Evolutionary conservation across 2,797 vertebrate genomes (phyloP).

Genomic region (Rhincodon typus): DNA sequence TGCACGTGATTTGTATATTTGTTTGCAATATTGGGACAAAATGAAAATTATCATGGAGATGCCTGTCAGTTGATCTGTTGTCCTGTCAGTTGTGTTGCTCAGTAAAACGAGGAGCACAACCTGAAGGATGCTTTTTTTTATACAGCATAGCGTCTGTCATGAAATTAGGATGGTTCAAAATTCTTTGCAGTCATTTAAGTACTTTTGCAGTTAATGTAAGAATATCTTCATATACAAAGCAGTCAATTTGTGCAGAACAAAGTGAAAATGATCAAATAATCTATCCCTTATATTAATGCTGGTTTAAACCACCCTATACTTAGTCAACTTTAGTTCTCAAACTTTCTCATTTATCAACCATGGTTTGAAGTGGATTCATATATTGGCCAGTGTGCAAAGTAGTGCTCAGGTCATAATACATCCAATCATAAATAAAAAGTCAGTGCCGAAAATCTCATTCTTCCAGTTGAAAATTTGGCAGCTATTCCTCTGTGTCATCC

Average conservation of each 20-base stretch:
- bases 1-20: background rate
- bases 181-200: background rate
- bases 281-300: background rate
- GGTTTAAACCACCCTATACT: background rate
- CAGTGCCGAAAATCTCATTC: background rate
- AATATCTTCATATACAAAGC: too few relatives aligned
- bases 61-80: too few relatives aligned
- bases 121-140: too few relatives aligned
- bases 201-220: background rate
- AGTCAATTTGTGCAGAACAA: background rate
- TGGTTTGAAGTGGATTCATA: too few relatives aligned
- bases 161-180: too few relatives aligned
- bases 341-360: background rate
- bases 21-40: too few relatives aligned
- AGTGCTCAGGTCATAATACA: background rate
- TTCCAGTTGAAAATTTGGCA: background rate
- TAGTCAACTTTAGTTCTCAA: background rate
- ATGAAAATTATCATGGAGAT: too few relatives aligned
- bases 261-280: background rate
- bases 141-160: too few relatives aligned
- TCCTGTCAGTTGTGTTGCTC: too few relatives aligned
- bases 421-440: background rate
- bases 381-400: background rate
- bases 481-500: background rate
- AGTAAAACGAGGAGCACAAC: too few relatives aligned